Evolutionary conservation across 2,797 vertebrate genomes (phyloP), one percentile per base, ranked within the genome.

Genomic region (Tragopan temminckii): DNA sequence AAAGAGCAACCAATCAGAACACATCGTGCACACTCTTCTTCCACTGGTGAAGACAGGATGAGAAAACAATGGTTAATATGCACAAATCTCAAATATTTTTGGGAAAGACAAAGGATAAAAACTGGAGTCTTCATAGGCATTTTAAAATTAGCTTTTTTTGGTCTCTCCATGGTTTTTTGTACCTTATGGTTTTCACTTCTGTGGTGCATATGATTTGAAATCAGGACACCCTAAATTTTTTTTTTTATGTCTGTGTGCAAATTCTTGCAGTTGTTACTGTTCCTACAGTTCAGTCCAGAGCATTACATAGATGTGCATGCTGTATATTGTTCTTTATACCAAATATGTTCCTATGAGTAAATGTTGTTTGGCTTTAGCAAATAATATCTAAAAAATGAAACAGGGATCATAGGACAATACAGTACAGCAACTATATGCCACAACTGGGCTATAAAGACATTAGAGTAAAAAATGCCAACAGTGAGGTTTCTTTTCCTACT

Each of bases 21-120:
- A 21, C 17, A 8, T 27, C 8, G 50, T 12, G 19, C 24, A 48
- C 1, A 2, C 21, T 7, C 5, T 11, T 81, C 19, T 74, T 23
- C 31, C 40, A 17, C 25, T 27, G 27, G 36, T 43, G 33, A 75
- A 7, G 0, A 1, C 61, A 76, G 29, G 19, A 50, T 36, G 61
- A 74, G 61, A 88, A 87, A 74, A 46, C 24, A 50, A 80, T 7
- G 15, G 27, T 23, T 23, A 80, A 42, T 21, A 35, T 62, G 33
- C 17, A 63, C 1, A 3, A 23, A 77, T 35, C 52, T 90, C 70
- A 70, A 31, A 8, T 24, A 64, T 14, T 19, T 61, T 15, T 40
- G 50, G 23, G 10, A n/a, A 0, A 0, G 40, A 36, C n/a, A 62
- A 5, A 57, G 23, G 23, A 16, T 43, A 43, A 40, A 24, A 86